Percentiles rank a stretch among this genome's conserved stretches.
Conservation (phyloP, 1,140 invertebrate genomes). For the Nasonia longicornis region DNA sequence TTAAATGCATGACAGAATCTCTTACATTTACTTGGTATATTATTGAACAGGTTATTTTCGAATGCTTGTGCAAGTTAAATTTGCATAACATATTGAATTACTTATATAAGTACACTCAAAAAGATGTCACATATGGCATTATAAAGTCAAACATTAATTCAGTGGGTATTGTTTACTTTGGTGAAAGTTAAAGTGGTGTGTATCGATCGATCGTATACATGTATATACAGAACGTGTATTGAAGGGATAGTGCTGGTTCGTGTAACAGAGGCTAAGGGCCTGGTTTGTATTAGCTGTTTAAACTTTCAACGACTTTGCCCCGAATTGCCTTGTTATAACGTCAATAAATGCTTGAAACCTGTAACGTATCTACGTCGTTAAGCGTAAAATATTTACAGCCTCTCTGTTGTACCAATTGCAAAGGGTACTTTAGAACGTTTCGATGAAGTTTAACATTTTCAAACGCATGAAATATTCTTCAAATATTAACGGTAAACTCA, state of each 20-base stretch:
- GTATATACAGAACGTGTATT: neutral
- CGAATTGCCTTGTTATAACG: neutral
- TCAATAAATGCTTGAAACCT: neutral
- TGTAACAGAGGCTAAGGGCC: neutral
- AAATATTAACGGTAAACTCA: no score
- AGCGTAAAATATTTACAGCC: neutral
- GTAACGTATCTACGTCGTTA: neutral
- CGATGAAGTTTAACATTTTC: no score
- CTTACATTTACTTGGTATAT: no score
- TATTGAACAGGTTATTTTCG: no score
- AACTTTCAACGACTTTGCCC: constrained; percentile 8
- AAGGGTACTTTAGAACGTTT: no score
- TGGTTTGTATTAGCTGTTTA: neutral
- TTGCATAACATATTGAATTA: no score
- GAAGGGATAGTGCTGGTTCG: neutral
- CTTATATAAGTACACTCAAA: no score
- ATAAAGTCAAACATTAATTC: neutral
- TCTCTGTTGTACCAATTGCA: no score
- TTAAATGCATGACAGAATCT: no score
- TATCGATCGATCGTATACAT: neutral
- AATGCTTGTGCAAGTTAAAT: no score
- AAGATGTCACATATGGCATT: neutral
- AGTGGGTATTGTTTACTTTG: neutral
- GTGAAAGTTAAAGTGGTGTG: neutral
- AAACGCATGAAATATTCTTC: no score